These are phyloP conservation scores for Dynastes hyllus DNA, from an alignment of 2,888 invertebrate species.

Conservation along the genomic window DNA sequence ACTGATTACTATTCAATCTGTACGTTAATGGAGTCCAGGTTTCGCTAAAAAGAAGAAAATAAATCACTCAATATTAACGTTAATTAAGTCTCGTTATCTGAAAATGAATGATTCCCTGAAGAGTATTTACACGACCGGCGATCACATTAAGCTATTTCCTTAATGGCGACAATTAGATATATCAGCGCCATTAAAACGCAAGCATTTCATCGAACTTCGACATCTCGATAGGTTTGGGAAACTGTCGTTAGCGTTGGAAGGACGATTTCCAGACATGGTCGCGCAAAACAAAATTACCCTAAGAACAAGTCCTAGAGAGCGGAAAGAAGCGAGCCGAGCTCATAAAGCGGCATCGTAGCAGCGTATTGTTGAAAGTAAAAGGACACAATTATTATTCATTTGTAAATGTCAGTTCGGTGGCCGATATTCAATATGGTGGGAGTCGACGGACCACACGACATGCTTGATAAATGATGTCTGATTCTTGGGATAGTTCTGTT, in stretches of 20 bases:
- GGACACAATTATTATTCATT: slow-evolving; percentile 73
- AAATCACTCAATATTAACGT: slow-evolving; percentile 24
- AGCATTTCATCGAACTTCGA: not conserved
- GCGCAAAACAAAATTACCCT: slow-evolving; percentile 1
- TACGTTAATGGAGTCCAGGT: not conserved
- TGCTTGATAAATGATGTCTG: slow-evolving; percentile 70
- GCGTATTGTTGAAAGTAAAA: slow-evolving; percentile 69
- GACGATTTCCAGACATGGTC: not conserved
- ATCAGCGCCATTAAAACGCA: not conserved
- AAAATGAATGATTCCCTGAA: slow-evolving; percentile 18
- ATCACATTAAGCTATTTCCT: slow-evolving; percentile 16
- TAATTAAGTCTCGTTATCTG: slow-evolving; percentile 21
- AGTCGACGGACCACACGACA: slow-evolving; percentile 71
- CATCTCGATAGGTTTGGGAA: not conserved
- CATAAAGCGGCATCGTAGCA: slow-evolving; percentile 63
- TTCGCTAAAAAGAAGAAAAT: slow-evolving; percentile 12
- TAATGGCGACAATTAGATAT: slow-evolving; percentile 13
- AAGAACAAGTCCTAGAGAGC: slow-evolving; percentile 21
- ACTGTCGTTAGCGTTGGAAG: not conserved
- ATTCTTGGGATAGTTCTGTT: slow-evolving; percentile 70
- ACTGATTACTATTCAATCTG: too few relatives aligned
- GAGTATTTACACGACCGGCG: not conserved
- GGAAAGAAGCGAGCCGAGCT: slow-evolving; percentile 60
- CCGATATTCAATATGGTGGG: slow-evolving; percentile 72
- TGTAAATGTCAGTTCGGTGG: slow-evolving; percentile 71